Evolutionary conservation across 2,888 invertebrate genomes (phyloP), one percentile per base, ranked within the genome.

Genomic region (Thymelicus acteon): DNA sequence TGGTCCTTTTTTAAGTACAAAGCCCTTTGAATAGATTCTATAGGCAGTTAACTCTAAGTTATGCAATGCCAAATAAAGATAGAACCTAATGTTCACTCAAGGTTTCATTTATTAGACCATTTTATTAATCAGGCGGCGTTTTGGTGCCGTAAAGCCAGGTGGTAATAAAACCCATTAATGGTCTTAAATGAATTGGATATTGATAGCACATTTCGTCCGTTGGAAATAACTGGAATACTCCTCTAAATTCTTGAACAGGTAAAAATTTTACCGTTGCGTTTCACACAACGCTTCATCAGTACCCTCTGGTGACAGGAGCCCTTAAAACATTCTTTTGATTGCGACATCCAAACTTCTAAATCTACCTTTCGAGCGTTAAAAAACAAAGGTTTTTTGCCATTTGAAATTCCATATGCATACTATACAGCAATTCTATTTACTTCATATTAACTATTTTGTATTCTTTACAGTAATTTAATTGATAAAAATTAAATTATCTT

Each of bases 111-210:
- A 87, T 83, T 84, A 81, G 72, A 84, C 84, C 83, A 82, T 88
- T 87, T 85, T 88, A 92, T 92, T 90, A 90, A 90, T 91, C 88
- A 88, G 85, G 78, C 79, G 79, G 78, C 79, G 79, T 71, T 76
- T 79, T 77, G 75, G 77, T 80, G 77, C 80, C 82, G 88, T 91
- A 92, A 91, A 92, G 89, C 85, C 75, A 79, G 78, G 75, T 82
- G 79, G 85, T 84, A 84, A 89, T 91, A 91, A 91, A 90, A 80
- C 79, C 88, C 86, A 85, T 88, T 90, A 90, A 91, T 89, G 82
- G 80, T 78, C 85, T 77, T 84, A 90, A 93, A 92, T 93, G 91
- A 92, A 93, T 92, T 92, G 89, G 88, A 85, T 82, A 82, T 83
- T 84, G 77, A 87, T 86, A 86, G 86, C 92, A 91, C 92, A 91